Evolutionary conservation across 2,113 vertebrate genomes (phyloP).

Genomic region (Plotosus lineatus): DNA sequence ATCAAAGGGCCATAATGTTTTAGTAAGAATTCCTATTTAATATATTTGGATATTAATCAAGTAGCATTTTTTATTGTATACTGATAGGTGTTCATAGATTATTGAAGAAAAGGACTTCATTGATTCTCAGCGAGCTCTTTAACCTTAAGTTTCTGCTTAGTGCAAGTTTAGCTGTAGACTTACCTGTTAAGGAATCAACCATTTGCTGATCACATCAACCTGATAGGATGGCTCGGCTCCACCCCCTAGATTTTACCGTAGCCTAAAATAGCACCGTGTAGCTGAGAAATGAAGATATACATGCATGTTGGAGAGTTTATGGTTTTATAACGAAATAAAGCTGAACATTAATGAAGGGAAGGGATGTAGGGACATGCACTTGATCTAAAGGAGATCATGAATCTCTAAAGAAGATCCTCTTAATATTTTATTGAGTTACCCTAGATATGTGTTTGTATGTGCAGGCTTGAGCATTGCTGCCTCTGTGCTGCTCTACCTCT

Average conservation of each 20-base stretch:
- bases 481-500: not conserved
- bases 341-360: not conserved
- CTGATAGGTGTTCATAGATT: not conserved
- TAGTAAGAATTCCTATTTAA: not conserved
- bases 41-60: not conserved
- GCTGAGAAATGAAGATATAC: not conserved
- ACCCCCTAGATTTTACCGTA: not conserved
- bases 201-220: not conserved
- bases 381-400: not conserved
- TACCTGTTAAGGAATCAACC: constrained; percentile 8
- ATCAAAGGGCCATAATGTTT: not conserved
- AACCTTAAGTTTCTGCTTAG: not conserved
- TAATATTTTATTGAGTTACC: constrained; percentile 19
- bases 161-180: too few species aligned
- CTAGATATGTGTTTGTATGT: not conserved
- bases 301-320: not conserved
- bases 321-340: not conserved
- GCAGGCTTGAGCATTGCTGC: not conserved
- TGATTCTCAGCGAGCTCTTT: not conserved
- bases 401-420: not conserved
- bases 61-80: not conserved
- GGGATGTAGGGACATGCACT: not conserved
- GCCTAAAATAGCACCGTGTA: not conserved
- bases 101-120: not conserved
- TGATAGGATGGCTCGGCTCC: not conserved